Conservation (phyloP, 1,140 invertebrate genomes). For the Formica exsecta region DNA sequence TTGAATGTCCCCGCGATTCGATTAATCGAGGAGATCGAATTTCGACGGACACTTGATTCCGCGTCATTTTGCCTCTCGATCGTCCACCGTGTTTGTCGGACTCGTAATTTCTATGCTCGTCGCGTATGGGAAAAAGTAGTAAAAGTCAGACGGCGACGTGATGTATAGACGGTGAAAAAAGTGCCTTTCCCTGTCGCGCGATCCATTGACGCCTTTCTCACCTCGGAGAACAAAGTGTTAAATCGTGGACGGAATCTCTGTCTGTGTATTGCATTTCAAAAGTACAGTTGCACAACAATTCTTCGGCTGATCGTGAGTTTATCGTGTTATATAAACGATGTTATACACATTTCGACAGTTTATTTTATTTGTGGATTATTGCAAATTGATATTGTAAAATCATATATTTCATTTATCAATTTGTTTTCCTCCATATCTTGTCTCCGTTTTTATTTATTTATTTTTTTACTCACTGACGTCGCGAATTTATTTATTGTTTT, state of each 20-base stretch:
- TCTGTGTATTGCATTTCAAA: conserved; percentile 4
- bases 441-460: background rate
- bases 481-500: too few relatives aligned
- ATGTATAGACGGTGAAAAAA: conserved; percentile 30
- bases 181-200: conserved; percentile 21
- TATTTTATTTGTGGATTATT: background rate
- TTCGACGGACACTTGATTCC: conserved; percentile 10
- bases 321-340: conserved; percentile 2
- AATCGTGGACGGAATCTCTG: conserved; percentile 46
- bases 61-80: background rate
- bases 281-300: background rate
- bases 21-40: conserved; percentile 33
- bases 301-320: background rate
- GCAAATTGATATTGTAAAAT: background rate
- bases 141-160: conserved; percentile 35
- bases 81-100: conserved; percentile 15
- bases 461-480: background rate
- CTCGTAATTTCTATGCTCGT: conserved; percentile 1
- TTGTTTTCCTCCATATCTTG: too few relatives aligned
- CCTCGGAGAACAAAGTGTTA: conserved; percentile 42
- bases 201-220: conserved; percentile 37
- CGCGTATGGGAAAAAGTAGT: conserved; percentile 12
- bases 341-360: background rate
- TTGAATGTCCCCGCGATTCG: background rate
- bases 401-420: background rate